Percentiles rank a stretch among this genome's conserved stretches.
Conservation (phyloP, 2,888 invertebrate genomes). For the Euphydryas editha region DNA sequence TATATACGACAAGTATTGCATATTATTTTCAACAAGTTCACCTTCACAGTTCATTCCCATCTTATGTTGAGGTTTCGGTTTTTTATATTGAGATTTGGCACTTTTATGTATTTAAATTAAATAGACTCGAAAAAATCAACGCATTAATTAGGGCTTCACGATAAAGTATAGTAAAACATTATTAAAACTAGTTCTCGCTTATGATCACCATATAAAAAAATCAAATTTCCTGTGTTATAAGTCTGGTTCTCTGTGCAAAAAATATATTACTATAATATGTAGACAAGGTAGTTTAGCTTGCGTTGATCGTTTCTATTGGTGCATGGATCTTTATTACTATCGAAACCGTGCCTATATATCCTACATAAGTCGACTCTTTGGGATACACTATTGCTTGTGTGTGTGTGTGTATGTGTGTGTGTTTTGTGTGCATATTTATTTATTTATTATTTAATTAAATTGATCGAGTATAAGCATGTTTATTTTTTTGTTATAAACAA, state of each 20-base stretch:
- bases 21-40: slow-evolving; percentile 7
- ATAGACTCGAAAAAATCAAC: background rate
- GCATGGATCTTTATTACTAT: no score
- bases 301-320: no score
- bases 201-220: background rate
- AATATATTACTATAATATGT: background rate
- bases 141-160: slow-evolving; percentile 2
- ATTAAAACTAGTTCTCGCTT: slow-evolving; percentile 4
- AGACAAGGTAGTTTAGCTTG: background rate
- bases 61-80: slow-evolving; percentile 13
- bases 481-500: no score
- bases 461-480: no score
- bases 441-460: no score
- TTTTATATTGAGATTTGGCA: slow-evolving; percentile 20
- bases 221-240: background rate
- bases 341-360: no score
- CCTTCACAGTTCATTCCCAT: slow-evolving; percentile 38
- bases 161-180: slow-evolving; percentile 1
- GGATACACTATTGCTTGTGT: no score
- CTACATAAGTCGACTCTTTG: no score
- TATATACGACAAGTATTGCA: slow-evolving; percentile 13
- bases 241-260: background rate
- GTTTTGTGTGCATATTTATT: no score
- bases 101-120: slow-evolving; percentile 7
- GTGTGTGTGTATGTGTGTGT: no score